phyloP scores from a whole-genome alignment of 2,888 invertebrate species.

The Epicampocera succincta region DNA sequence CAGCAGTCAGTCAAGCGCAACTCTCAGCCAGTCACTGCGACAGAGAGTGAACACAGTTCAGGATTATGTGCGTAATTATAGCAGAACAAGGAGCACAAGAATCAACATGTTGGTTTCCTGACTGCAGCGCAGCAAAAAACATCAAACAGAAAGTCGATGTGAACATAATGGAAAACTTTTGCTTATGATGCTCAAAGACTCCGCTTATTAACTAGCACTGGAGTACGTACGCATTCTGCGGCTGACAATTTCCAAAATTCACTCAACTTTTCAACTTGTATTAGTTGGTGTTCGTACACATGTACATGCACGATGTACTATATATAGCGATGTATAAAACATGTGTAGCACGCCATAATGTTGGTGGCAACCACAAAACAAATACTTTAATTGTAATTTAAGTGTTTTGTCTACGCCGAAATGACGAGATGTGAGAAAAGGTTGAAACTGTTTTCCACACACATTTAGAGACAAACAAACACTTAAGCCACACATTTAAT shows the following conservation, averaged over 20 bases:
- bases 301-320: background rate
- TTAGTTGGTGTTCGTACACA: background rate
- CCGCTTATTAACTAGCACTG: conserved; percentile 1
- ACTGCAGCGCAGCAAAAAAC: background rate
- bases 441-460: conserved; percentile 26
- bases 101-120: conserved; percentile 21
- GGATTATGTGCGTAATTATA: conserved; percentile 27
- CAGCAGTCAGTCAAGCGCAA: conserved; percentile 4
- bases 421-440: conserved; percentile 42
- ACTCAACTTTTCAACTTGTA: background rate
- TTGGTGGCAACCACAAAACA: conserved; percentile 36
- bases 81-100: conserved; percentile 28
- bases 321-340: background rate
- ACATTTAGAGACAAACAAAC: background rate
- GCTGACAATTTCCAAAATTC: background rate
- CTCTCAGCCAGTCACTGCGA: background rate
- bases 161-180: conserved; percentile 53
- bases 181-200: conserved; percentile 47
- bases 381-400: conserved; percentile 49
- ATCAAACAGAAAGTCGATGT: conserved; percentile 17
- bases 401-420: conserved; percentile 50
- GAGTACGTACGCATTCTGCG: background rate
- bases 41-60: conserved; percentile 25
- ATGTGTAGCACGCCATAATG: conserved; percentile 2
- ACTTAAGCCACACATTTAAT: background rate